Evolutionary conservation across 2,888 invertebrate species (phyloP), one percentile per base, ranked within the genome.

Genomic region (Empis livida): DNA sequence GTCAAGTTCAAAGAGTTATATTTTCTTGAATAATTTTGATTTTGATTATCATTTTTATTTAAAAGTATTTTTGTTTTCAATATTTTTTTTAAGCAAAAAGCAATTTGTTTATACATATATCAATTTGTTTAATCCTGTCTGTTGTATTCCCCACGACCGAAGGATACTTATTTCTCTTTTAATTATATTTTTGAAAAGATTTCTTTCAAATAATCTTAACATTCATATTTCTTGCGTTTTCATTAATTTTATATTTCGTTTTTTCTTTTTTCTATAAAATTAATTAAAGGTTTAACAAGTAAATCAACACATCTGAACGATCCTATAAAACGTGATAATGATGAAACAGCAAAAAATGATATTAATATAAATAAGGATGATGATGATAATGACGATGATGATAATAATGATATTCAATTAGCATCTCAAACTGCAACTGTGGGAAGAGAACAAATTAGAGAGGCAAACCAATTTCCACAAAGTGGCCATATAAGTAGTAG

Each of bases 401-500:
- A 55, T 42, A 51, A 52, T 16, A 55, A 56, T 44, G 55, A 55
- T 42, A 51, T 51, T 23, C 59, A 56, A 15, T 27, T 9, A 27
- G 9, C 2, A 27, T 9, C 2, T 27, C 23, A 27, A 27, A 27
- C 5, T 27, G 9, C 2, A 27, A 9, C 8, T 8, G 9, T 27
- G 2, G 23, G 9, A 27, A 27, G 9, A 9, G 23, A 27, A 9
- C 8, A 27, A 27, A 27, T 8, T 27, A 8, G 5, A 6, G 55
- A 57, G 11, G 53, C 57, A 27, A 59, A 58, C 5, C 39, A 44
- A 16, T 40, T 17, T 15, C n/a, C 31, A 10, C 16, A 42, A 32
- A 42, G 31, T 39, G 23, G 44, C 41, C 32, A 23, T 42, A 39
- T 23, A 27, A 17, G 39, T 43, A 10, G 43, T 20, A 31, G 44